phyloP scores from a whole-genome alignment of 2,797 vertebrate species.

The Hippocampus kuda region DNA sequence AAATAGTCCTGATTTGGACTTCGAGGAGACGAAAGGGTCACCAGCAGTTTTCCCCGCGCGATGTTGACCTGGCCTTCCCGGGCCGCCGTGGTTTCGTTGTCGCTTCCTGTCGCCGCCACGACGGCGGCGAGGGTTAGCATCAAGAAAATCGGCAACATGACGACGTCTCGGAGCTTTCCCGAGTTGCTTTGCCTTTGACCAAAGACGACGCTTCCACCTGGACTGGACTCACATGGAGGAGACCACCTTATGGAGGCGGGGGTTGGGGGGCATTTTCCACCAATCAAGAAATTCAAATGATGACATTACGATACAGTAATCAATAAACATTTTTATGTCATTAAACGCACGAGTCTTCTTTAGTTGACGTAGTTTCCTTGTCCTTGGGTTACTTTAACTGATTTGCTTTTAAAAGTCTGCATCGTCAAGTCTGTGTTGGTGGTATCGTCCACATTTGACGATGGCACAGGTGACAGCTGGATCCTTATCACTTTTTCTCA shows the following conservation, averaged over 20 bases:
- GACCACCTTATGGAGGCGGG: not conserved
- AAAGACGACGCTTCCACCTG: not conserved
- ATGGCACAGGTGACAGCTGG: not conserved
- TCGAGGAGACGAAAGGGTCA: slow-evolving; percentile 38
- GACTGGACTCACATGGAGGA: not conserved
- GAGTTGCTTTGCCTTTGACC: not conserved
- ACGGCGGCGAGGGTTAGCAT: slow-evolving; percentile 30
- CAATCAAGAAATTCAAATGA: not conserved
- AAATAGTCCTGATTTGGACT: not conserved
- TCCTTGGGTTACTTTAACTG: not conserved
- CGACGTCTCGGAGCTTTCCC: not conserved
- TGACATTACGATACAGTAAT: not conserved
- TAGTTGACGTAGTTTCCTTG: not conserved
- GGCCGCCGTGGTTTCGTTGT: slow-evolving; percentile 18
- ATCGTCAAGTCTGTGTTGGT: not conserved
- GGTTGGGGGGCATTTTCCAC: not conserved
- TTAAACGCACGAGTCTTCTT: not conserved
- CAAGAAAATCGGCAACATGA: slow-evolving; percentile 16
- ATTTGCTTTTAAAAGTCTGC: not conserved
- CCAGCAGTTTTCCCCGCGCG: slow-evolving; percentile 62
- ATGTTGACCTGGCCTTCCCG: slow-evolving; percentile 41
- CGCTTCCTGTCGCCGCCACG: slow-evolving; percentile 15
- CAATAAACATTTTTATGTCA: not conserved
- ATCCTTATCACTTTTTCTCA: not conserved
- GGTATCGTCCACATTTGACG: not conserved